Base-by-base conservation (phyloP, 2,888 invertebrate species). In the Melipona bicolor region DNA sequence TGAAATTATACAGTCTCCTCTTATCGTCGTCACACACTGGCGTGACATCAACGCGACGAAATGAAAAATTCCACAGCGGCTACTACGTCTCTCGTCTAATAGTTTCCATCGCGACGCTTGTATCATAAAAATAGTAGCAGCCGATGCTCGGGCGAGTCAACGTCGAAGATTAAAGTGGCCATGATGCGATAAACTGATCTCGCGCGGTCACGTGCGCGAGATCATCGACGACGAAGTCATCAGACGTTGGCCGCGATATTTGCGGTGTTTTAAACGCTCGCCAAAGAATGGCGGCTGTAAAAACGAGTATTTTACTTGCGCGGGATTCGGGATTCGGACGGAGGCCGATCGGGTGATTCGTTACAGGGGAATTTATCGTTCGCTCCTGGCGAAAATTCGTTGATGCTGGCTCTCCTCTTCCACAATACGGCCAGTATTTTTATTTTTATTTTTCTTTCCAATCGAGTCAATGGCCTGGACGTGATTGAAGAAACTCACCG, bases 291-390 rank as follows among this genome's bases (percentile, higher is more conserved):
- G 67, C 5, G 64, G 67, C 68, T 68, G 75, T 80, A 77, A 83
- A 85, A 77, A 75, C 24, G 74, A 11, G 67, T 64, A 79, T 77
- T 83, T 85, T 83, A 85, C 64, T 70, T 64, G 79, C 59, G 56
- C 56, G 27, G 32, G 50, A 74, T 85, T 24, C 32, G 21, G 32
- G 50, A 74, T 85, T 32, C 32, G 21, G 32, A 61, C 54, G 68
- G 21, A 9, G 36, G 3, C 67, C 69, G 64, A 75, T 68, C 73
- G 71, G 75, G 15, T 17, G 74, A 80, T 84, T 65, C 50, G 80
- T 80, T 85, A 24, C 56, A 1, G 68, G 19, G 49, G 54, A 75
- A 80, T 85, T 85, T 83, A 84, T 75, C 62, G 59, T 62, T 67
- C 75, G 13, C 75, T 83, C 27, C 50, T 64, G 64, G 52, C 64